Evolutionary conservation across 2,113 vertebrate genomes (phyloP).

Genomic region (Callospermophilus lateralis): DNA sequence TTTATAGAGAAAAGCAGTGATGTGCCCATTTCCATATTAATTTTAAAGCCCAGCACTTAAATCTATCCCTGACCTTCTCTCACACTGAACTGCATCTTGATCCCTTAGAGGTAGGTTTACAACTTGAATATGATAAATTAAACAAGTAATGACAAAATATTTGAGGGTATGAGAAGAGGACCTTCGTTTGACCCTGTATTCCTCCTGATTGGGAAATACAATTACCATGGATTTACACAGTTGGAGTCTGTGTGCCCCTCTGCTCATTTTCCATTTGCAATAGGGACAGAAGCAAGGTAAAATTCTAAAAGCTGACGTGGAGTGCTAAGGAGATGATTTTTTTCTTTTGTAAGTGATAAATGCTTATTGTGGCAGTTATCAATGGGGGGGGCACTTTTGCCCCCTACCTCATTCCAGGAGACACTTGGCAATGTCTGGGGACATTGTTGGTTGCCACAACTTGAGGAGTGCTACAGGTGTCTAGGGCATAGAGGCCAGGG

Average conservation of each 20-base stretch:
- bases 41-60: not conserved
- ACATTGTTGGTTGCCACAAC: not conserved
- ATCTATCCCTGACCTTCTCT: not conserved
- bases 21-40: not conserved
- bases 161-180: not conserved
- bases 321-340: not conserved
- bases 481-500: not conserved
- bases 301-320: not conserved
- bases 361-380: not conserved
- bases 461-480: not conserved
- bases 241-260: no score
- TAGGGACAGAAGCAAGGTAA: not conserved
- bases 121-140: not conserved
- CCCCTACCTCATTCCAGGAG: not conserved
- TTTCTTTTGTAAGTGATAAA: not conserved
- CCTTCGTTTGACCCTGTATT: accelerated
- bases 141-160: not conserved
- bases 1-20: not conserved
- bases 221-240: accelerated
- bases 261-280: not conserved
- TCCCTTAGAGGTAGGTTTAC: not conserved
- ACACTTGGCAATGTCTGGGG: not conserved
- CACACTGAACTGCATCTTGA: not conserved
- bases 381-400: not conserved
- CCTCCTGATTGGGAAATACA: not conserved